These are phyloP conservation scores for Caenorhabditis briggsae DNA, from an alignment of 1,140 invertebrate genomes.

Conservation along the genomic window DNA sequence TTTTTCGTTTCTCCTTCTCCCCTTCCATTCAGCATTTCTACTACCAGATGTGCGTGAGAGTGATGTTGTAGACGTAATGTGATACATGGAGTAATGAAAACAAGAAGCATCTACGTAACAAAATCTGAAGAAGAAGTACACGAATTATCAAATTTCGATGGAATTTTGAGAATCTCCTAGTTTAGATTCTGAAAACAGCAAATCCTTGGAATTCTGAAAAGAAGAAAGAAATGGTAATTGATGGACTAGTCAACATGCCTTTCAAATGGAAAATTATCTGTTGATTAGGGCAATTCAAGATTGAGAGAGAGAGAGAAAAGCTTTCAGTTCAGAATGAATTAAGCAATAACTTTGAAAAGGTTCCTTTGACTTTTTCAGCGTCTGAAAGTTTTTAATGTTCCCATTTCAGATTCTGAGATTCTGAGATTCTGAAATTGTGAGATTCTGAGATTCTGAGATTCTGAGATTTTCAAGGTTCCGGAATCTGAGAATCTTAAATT, in stretches of 20 bases:
- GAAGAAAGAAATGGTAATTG: too few species aligned
- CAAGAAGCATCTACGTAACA: not conserved
- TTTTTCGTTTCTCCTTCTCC: not conserved
- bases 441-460: too few species aligned
- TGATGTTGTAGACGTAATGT: conserved; percentile 40
- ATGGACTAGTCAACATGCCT: not conserved
- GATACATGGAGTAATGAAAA: conserved; percentile 23
- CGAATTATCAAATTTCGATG: not conserved
- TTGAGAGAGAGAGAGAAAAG: not conserved
- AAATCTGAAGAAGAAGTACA: conserved; percentile 9
- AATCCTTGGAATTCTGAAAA: too few species aligned
- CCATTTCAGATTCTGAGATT: too few species aligned
- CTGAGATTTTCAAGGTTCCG: too few species aligned
- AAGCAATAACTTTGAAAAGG: too few species aligned
- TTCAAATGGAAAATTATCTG: not conserved
- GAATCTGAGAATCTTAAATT: too few species aligned
- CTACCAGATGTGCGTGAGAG: conserved; percentile 23
- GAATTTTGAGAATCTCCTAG: not conserved
- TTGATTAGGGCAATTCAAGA: conserved; percentile 8
- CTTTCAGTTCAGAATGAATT: not conserved
- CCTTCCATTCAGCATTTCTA: not conserved
- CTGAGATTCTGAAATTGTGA: too few species aligned
- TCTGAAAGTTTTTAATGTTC: too few species aligned
- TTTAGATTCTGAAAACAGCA: too few species aligned
- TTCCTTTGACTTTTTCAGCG: too few species aligned